Conservation (phyloP, 35 echinoderm and acorn worm genomes). For the Ophiothrix spiculata region DNA sequence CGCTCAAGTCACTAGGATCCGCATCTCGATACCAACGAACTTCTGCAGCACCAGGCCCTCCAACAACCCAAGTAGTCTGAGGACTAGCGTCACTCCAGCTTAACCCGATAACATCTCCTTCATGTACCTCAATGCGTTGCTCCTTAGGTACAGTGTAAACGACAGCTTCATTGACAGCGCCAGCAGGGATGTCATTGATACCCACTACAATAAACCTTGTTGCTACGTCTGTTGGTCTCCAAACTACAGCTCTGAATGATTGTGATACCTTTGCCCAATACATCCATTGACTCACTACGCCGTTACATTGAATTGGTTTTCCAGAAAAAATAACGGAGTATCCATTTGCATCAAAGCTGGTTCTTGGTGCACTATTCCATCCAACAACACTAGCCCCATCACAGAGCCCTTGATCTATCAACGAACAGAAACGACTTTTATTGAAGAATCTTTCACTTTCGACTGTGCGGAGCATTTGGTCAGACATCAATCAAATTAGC, state of each 20-base stretch:
- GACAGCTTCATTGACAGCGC: background rate
- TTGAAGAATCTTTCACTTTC: no score
- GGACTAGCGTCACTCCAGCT: background rate
- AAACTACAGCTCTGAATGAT: background rate
- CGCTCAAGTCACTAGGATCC: background rate
- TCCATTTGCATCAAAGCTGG: background rate
- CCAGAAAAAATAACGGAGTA: background rate
- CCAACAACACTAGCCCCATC: no score
- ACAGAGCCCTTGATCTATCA: no score
- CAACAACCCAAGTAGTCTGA: background rate
- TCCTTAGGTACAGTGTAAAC: background rate
- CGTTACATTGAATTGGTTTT: background rate
- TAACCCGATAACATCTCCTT: background rate
- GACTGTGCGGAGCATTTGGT: no score
- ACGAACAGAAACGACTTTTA: no score
- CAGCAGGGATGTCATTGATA: background rate
- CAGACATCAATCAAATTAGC: no score
- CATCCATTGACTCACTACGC: background rate
- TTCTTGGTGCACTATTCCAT: background rate
- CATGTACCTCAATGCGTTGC: background rate
- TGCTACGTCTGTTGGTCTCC: background rate
- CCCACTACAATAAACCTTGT: background rate
- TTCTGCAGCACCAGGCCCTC: background rate
- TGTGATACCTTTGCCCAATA: background rate
- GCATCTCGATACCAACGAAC: background rate